Evolutionary conservation across 2,797 vertebrate species (phyloP), one percentile per base, ranked within the genome.

Genomic region (Syncerus caffer): DNA sequence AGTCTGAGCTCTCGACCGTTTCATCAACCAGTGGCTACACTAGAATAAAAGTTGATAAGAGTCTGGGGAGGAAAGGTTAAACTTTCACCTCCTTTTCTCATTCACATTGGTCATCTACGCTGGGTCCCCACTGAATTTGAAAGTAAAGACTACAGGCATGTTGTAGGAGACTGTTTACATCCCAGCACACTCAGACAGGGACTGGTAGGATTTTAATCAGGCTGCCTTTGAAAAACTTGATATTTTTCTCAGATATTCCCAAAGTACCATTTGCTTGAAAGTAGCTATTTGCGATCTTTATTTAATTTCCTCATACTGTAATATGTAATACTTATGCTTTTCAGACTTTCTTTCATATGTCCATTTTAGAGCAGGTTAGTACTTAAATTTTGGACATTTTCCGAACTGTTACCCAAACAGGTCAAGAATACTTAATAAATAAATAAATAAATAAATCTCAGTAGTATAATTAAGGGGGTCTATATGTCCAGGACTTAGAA

Each of bases 251-350:
- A 55, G 47, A 47, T 25, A 62, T 21, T 91, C 89, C 87, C 80
- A 27, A 79, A 97, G 51, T 83, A 95, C 50, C 50, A 50, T 89
- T 96, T 96, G 64, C 93, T 97, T 79, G 38, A 89, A 93, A 92
- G 90, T 94, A 79, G 64, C 62, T 89, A 5, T 84, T 58, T 90
- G 45, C 74, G 74, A 80, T 90, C 95, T 96, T 90, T 85, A 29
- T 82, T 85, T 95, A 76, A 85, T 92, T 89, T 96, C 80, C 19
- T 93, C 34, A 23, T 89, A 38, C 71, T 64, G 9, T 91, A 76
- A 51, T 86, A 47, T 29, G 67, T 71, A 71, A 13, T 80, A 62
- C 45, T 95, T 97, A 15, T 64, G 6, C 60, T 90, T 92, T 13
- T 87, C 79, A 93, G 1, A 62, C 64, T 97, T 95, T 76, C 60